Conservation (phyloP, 2,797 vertebrate genomes). For the Hypotaenidia okinawae region DNA sequence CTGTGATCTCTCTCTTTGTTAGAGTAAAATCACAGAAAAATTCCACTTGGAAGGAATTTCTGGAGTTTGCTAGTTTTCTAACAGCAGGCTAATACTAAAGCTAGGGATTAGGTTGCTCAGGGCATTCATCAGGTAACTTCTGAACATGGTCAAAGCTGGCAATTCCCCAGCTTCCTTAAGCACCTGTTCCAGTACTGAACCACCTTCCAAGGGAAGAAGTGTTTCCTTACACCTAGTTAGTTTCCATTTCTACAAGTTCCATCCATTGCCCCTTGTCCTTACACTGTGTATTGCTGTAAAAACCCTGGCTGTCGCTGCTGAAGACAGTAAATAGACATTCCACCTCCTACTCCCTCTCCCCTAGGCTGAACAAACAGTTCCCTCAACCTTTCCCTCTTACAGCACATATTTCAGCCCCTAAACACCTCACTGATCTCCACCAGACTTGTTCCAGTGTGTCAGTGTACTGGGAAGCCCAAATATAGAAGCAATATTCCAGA, state of each 20-base stretch:
- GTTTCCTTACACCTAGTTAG: not conserved
- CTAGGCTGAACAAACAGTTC: not conserved
- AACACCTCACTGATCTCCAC: not conserved
- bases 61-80: not conserved
- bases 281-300: not conserved
- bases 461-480: not conserved
- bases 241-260: not conserved
- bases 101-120: not conserved
- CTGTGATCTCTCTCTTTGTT: not conserved
- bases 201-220: not conserved
- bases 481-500: not conserved
- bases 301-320: not conserved
- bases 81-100: not conserved
- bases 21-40: not conserved
- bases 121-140: not conserved
- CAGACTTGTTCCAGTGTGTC: not conserved
- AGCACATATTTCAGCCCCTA: not conserved
- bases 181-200: not conserved
- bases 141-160: not conserved
- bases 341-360: rapidly evolving
- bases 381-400: not conserved
- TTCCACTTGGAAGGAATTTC: not conserved
- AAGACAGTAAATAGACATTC: not conserved
- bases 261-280: not conserved
- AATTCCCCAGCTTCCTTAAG: not conserved